phyloP scores from a whole-genome alignment of 2,888 invertebrate genomes.

The Eristalis arbustorum region DNA sequence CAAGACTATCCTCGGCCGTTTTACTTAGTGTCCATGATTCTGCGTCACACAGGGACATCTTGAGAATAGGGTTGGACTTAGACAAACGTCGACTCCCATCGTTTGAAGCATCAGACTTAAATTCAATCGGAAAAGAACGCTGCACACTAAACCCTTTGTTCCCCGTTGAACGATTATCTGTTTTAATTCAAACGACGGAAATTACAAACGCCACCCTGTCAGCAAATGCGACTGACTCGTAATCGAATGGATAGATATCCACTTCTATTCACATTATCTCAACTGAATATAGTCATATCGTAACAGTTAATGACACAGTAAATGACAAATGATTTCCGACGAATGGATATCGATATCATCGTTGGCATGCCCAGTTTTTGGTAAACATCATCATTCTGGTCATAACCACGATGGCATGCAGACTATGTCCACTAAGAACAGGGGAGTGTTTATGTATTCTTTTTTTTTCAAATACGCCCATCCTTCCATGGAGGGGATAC shows the following conservation, averaged over 20 bases:
- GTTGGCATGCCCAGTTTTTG: neutral
- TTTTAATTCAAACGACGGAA: neutral
- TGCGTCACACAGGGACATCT: no score
- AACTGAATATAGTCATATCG: neutral
- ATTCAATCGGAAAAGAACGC: neutral
- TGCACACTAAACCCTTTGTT: neutral
- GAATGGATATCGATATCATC: neutral
- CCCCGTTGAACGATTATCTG: neutral
- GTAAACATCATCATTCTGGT: neutral
- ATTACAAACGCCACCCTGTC: neutral
- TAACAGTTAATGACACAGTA: neutral
- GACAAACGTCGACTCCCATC: no score
- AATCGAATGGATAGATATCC: neutral
- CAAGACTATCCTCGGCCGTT: no score
- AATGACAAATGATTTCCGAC: neutral
- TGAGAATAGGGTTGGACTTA: no score
- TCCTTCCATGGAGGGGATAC: neutral
- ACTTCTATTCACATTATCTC: neutral
- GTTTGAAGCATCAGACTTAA: neutral
- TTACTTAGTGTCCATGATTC: no score
- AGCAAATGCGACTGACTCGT: neutral
- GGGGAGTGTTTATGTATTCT: neutral
- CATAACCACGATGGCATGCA: neutral
- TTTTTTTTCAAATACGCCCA: neutral
- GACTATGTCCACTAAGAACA: neutral